Base-by-base conservation (phyloP, 1,140 invertebrate genomes). In the Drosophila baimaii region DNA sequence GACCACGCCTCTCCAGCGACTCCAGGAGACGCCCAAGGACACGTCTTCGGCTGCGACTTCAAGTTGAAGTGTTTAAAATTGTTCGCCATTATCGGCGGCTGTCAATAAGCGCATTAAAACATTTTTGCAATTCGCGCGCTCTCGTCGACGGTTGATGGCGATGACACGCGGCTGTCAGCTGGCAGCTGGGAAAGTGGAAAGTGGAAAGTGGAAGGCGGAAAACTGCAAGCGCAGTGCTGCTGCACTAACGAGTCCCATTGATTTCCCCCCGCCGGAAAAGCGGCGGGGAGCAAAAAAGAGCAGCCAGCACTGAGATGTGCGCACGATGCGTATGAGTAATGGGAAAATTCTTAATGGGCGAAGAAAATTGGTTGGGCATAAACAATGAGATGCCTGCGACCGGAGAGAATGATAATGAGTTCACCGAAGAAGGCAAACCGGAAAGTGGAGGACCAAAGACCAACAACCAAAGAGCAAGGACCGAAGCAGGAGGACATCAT, bases 21-120 rank as follows among this genome's bases (percentile, higher is more conserved):
- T 27, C 15, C 23, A 13, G 27, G 29, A 21, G 17, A n/a, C 19
- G 9, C 31, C 23, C 73, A 76, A 76, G 72, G 62, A 68, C 62
- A 51, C 72, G 25, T 43, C 73, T 57, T 66, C n/a, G 51, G 9
- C 52, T 10, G 43, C 33, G 57, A 33, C 51, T 61, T 43, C 31
- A 52, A 54, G n/a, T 39, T 71, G 12, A 58, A 78, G 75, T 71
- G 66, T 46, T 77, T 78, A 63, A 78, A 70, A 77, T 70, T 52
- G 75, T 77, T 78, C 37, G 51, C 57, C 65, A 70, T 78, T 70
- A 78, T 71, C 74, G 15, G 43, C 39, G 54, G 63, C 72, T 61
- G 63, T 77, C 73, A 77, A 77, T 77, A 77, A 77, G 63, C 46
- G 74, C 74, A 77, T 68, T 69, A 61, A 69, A 59, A 76, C 63